Evolutionary conservation across 2,888 invertebrate genomes (phyloP).

Genomic region (Cephus pygmeus): DNA sequence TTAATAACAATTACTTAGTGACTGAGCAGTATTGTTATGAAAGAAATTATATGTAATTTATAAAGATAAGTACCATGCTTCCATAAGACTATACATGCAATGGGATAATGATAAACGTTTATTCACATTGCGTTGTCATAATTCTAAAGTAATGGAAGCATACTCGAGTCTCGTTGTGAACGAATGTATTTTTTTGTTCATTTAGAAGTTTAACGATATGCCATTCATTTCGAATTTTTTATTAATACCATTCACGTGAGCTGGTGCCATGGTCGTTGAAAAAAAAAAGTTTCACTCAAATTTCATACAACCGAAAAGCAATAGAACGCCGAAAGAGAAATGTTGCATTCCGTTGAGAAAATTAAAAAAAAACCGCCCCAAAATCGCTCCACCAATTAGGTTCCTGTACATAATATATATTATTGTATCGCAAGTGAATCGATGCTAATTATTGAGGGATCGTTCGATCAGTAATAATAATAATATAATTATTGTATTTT

Average conservation of each 20-base stretch:
- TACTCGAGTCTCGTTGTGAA: neutral
- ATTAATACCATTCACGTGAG: neutral
- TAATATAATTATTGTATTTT: slow-evolving; percentile 45
- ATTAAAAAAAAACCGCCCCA: slow-evolving; percentile 13
- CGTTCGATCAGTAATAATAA: slow-evolving; percentile 32
- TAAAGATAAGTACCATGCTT: slow-evolving; percentile 41
- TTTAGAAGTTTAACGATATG: neutral
- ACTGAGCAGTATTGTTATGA: slow-evolving; percentile 47
- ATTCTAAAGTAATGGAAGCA: neutral
- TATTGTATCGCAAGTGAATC: slow-evolving; percentile 40
- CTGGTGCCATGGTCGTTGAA: neutral
- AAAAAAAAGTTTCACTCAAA: neutral
- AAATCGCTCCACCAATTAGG: slow-evolving; percentile 42
- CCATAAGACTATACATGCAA: slow-evolving; percentile 39
- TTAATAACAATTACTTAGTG: slow-evolving; percentile 38
- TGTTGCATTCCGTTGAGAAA: slow-evolving; percentile 57
- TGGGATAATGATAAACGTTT: slow-evolving; percentile 16
- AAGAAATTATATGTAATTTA: slow-evolving; percentile 32
- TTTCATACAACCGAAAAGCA: neutral
- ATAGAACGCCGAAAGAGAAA: slow-evolving; percentile 34
- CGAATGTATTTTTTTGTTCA: neutral
- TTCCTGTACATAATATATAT: slow-evolving; percentile 51
- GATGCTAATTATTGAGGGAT: slow-evolving; percentile 38
- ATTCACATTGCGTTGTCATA: neutral
- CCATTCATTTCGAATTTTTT: neutral